Evolutionary conservation across 2,888 invertebrate species (phyloP).

Genomic region (Caenorhabditis panamensis): DNA sequence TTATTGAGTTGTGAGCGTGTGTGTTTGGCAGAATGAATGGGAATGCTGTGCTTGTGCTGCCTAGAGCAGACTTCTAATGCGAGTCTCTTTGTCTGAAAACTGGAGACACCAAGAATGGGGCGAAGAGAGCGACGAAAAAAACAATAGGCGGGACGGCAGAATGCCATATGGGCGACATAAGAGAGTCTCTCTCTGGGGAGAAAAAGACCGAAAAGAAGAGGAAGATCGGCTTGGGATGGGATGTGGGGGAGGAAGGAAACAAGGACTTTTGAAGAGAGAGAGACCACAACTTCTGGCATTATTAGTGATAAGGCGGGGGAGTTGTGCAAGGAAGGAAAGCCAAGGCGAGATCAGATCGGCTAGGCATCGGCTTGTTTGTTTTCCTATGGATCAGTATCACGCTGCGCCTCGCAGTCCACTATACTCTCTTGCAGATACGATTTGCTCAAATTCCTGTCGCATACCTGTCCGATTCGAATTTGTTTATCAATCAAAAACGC

Average conservation of each 20-base stretch:
- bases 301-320: constrained; percentile 14
- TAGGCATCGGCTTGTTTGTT: constrained; percentile 41
- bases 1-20: constrained; percentile 36
- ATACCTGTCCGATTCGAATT: constrained; percentile 52
- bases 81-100: constrained; percentile 55
- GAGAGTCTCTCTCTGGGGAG: constrained; percentile 33
- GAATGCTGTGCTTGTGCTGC: constrained; percentile 33
- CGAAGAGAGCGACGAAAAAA: constrained; percentile 32
- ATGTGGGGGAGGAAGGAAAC: constrained; percentile 8
- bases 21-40: constrained; percentile 3
- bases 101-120: constrained; percentile 42
- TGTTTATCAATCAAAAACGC: constrained; percentile 50
- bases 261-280: constrained; percentile 11
- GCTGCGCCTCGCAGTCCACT: constrained; percentile 18
- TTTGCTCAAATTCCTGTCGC: constrained; percentile 55
- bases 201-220: constrained; percentile 5
- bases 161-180: constrained; percentile 51
- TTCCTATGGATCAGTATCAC: constrained; percentile 52
- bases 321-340: constrained; percentile 19
- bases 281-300: constrained; percentile 12
- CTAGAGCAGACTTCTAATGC: constrained; percentile 59
- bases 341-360: constrained; percentile 26
- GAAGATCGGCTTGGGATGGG: constrained; percentile 9
- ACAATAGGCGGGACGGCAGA: constrained; percentile 54
- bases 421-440: constrained; percentile 37